These are phyloP conservation scores for Neopelma chrysocephalum DNA, from an alignment of 2,797 vertebrate species.

Conservation along the genomic window DNA sequence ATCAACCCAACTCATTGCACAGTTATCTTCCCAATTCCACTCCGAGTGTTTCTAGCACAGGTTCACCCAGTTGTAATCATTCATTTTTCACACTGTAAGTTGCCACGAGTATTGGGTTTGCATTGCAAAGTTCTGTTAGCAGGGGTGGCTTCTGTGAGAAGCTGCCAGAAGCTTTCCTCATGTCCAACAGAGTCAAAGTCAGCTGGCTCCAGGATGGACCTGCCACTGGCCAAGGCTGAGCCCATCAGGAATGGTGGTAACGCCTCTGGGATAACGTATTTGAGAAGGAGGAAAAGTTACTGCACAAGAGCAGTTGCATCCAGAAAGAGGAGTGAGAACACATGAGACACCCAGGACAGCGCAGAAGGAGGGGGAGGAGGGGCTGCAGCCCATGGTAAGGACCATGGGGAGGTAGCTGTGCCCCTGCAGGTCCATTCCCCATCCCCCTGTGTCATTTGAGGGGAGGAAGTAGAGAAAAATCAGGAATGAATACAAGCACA, in stretches of 20 bases:
- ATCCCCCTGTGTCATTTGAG: accelerated
- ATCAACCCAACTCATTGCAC: neutral
- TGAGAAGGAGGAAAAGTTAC: neutral
- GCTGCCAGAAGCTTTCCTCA: neutral
- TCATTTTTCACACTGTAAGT: neutral
- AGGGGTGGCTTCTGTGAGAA: neutral
- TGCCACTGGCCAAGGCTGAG: accelerated
- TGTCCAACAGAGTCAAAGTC: accelerated
- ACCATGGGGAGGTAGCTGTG: neutral
- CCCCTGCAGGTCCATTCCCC: neutral
- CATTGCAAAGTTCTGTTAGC: neutral
- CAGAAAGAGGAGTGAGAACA: neutral
- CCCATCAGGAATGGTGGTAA: neutral
- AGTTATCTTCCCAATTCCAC: neutral
- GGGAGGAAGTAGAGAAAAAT: neutral
- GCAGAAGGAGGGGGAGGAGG: neutral
- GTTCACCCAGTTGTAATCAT: neutral
- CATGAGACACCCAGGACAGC: accelerated
- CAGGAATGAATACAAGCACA: neutral
- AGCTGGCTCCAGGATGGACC: accelerated
- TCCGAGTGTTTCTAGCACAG: neutral
- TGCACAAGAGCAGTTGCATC: neutral
- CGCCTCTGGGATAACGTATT: neutral
- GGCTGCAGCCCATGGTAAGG: neutral
- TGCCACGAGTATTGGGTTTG: neutral